Base-by-base conservation (phyloP, 2,888 invertebrate species). In the Clunio marinus region DNA sequence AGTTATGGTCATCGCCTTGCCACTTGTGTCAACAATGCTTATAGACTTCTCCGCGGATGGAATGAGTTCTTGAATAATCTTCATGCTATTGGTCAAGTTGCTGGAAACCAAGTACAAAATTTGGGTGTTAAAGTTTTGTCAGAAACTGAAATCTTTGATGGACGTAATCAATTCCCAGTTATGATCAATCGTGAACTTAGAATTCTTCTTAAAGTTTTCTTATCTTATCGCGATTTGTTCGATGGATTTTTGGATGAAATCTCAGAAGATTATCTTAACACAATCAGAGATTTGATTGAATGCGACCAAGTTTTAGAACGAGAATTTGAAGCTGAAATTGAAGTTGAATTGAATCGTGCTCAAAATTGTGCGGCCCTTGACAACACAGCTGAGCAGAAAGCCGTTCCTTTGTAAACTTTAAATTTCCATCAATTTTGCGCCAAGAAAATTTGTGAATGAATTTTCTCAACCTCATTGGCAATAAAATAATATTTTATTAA, bases 1-100 rank as follows among this genome's bases (percentile, higher is more conserved):
- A 51, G 51, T 8, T 35, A 46, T 2, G 66, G 66, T 17, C 66
- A 66, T 46, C 22, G 66, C n/a, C 28, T 66, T 4, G 66, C 66
- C 2, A 20, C 46, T 32, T 66, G 66, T 20, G 15, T 66, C 7
- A 25, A 27, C 24, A 24, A 1, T 1, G 24, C 28, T n/a, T 7
- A 66, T 20, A 13, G 28, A 5, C 4, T 35, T 1, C 8, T 66
- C 15, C 1, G 1, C 1, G 1, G 7, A n/a, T 55, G 51, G 51
- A 66, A 66, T n/a, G 20, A 22, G 22, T 32, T 45, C 25, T 13
- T 35, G 5, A 63, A 63, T 24, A 27, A 25, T 7, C 22, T 35
- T n/a, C 66, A 66, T 17, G 35, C 15, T 7, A 66, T 25, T 20
- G 66, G 51, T 15, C 66, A 66, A 32, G 7, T 22, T 10, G 15